Base-by-base conservation (phyloP, 2,888 invertebrate genomes). In the Heliconius ismenius region DNA sequence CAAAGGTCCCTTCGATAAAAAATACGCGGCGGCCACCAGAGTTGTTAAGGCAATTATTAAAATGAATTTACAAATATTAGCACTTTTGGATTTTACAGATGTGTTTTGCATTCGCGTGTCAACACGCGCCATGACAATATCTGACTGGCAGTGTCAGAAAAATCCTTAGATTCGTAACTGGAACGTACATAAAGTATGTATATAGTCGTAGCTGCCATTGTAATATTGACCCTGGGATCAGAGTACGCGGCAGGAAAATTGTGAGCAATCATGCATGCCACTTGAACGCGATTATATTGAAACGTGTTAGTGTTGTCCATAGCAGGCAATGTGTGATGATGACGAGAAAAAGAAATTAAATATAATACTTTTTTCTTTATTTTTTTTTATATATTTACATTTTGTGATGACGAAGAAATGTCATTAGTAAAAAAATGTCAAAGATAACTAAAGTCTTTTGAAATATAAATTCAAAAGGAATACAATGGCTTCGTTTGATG, bases 71-170 rank as follows among this genome's bases (percentile, higher is more conserved):
- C 86, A 87, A 76, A 90, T 84, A 82, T 88, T 90, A 9, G 90
- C 87, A 84, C 86, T 85, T 81, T 88, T 90, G 72, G 85, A 82
- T 88, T 90, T 90, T 81, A 90, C 84, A 75, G 88, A 85, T 83
- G 90, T 80, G 76, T 82, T 81, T 84, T 89, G 87, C 79, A 85
- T 81, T 83, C 84, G 90, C 88, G 91, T 89, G 87, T 89, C 89
- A 81, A 83, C 87, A 78, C 91, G 92, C 89, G 91, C 89, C 93
- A 93, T 93, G 88, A 90, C 90, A 91, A 85, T 83, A 85, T 86
- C 85, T 86, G 84, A 92, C 91, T 92, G 91, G 89, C 89, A 85
- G 84, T 81, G 82, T 83, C 83, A 83, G 82, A 81, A 81, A 49
- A 79, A 80, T 80, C 81, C 85, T 83, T 81, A 84, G 84, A 86